Percentiles rank a stretch among this genome's conserved stretches.
These are phyloP conservation scores for Pristionchus fissidentatus DNA, from an alignment of 2,888 invertebrate genomes.

Conservation along the genomic window DNA sequence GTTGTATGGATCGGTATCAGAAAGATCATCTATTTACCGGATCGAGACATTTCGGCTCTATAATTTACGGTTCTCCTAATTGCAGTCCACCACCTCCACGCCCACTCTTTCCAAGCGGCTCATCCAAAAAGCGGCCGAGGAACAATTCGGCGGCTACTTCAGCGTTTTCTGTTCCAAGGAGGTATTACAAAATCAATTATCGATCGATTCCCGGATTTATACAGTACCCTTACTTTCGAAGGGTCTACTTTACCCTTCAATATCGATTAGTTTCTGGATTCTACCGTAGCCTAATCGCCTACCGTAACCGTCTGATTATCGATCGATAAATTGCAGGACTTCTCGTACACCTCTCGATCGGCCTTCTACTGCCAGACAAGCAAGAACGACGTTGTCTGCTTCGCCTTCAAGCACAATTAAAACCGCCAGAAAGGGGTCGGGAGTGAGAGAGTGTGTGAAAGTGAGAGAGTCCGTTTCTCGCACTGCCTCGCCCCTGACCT, in stretches of 20 bases:
- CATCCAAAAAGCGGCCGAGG: constrained; percentile 64
- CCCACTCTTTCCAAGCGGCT: constrained; percentile 59
- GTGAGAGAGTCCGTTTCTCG: background rate
- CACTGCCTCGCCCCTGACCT: background rate
- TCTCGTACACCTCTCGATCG: constrained; percentile 59
- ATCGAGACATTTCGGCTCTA: no score
- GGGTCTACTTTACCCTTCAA: no score
- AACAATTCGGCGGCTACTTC: constrained; percentile 56
- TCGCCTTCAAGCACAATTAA: constrained; percentile 62
- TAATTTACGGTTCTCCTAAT: no score
- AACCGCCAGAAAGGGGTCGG: no score
- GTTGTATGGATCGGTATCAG: no score
- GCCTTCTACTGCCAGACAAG: constrained; percentile 61
- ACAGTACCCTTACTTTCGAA: background rate
- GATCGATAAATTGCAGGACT: constrained; percentile 54
- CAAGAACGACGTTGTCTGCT: constrained; percentile 63
- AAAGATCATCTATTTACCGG: background rate
- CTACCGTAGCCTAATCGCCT: background rate
- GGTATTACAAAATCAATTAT: background rate
- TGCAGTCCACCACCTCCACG: constrained; percentile 60
- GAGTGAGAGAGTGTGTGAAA: no score
- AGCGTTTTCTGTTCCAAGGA: constrained; percentile 47
- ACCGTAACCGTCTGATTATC: background rate
- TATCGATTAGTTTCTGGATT: background rate
- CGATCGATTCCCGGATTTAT: background rate